phyloP scores from a whole-genome alignment of 23 tunicate species.

The Ascidia mentula region DNA sequence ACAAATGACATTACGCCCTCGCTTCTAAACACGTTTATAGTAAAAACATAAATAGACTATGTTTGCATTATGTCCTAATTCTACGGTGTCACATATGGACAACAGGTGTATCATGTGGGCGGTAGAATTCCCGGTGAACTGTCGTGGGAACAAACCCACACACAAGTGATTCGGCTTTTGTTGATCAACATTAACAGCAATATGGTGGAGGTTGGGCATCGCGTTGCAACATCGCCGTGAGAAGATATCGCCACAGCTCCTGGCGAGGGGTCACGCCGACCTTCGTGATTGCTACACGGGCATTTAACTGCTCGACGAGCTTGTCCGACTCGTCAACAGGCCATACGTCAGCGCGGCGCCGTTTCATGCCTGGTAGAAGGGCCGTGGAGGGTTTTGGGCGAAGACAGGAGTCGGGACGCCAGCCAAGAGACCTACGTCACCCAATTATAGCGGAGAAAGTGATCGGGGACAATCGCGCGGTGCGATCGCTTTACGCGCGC shows the following conservation, averaged over 20 bases:
- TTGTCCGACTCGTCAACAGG: too few relatives aligned
- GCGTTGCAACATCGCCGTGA: not conserved
- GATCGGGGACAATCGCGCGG: not conserved
- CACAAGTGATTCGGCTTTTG: not conserved
- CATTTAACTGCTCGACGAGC: too few relatives aligned
- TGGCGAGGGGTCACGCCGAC: not conserved
- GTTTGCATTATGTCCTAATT: too few relatives aligned
- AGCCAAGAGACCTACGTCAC: not conserved
- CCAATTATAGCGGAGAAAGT: not conserved
- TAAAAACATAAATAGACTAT: too few relatives aligned
- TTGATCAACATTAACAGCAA: not conserved
- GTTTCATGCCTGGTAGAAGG: not conserved
- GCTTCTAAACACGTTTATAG: too few relatives aligned
- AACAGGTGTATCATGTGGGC: not conserved
- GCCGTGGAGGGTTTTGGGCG: not conserved
- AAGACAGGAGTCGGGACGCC: conserved; percentile 13
- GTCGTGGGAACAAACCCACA: conserved; percentile 9
- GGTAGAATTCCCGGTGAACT: not conserved
- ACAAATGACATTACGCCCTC: too few relatives aligned
- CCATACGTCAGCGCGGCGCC: not conserved
- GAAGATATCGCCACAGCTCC: not conserved
- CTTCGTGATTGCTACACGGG: not conserved
- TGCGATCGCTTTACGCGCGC: not conserved
- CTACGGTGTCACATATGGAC: not conserved
- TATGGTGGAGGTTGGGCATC: not conserved